phyloP scores from a whole-genome alignment of 2,797 vertebrate genomes.

The Protonibea diacanthus region DNA sequence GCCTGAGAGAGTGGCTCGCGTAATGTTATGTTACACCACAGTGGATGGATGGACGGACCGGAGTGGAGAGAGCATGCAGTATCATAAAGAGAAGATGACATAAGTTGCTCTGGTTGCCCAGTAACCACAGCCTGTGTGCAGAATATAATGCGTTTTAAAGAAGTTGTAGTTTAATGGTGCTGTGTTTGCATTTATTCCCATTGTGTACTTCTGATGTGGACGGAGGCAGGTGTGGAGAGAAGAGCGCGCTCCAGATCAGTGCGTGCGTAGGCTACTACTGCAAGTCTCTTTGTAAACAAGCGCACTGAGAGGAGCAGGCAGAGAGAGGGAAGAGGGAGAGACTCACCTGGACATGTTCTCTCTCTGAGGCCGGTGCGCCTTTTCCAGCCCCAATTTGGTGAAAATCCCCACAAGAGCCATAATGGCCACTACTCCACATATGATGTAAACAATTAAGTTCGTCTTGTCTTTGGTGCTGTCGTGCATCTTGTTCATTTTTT shows the following conservation, averaged over 20 bases:
- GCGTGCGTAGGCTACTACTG: conserved; percentile 57
- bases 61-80: conserved; percentile 25
- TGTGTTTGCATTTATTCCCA: neutral
- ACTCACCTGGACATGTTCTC: conserved; percentile 97
- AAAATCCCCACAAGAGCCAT: conserved; percentile 99
- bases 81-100: conserved; percentile 17
- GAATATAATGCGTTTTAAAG: conserved; percentile 1
- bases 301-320: conserved; percentile 38
- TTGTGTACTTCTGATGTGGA: neutral
- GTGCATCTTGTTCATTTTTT: conserved; percentile 91
- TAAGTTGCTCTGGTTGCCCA: conserved; percentile 46
- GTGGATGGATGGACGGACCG: conserved; percentile 17
- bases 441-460: conserved; percentile 98
- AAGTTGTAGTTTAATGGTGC: neutral
- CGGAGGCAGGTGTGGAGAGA: neutral
- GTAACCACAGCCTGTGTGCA: conserved; percentile 32
- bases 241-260: conserved; percentile 48
- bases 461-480: conserved; percentile 98
- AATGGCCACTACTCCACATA: conserved; percentile 98
- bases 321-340: neutral
- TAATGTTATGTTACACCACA: conserved; percentile 43
- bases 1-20: conserved; percentile 41
- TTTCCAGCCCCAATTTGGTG: conserved; percentile 97
- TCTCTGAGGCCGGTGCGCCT: conserved; percentile 96
- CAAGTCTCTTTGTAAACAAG: conserved; percentile 73